Conservation (phyloP, 2,888 invertebrate genomes). For the Calameuta filiformis region DNA sequence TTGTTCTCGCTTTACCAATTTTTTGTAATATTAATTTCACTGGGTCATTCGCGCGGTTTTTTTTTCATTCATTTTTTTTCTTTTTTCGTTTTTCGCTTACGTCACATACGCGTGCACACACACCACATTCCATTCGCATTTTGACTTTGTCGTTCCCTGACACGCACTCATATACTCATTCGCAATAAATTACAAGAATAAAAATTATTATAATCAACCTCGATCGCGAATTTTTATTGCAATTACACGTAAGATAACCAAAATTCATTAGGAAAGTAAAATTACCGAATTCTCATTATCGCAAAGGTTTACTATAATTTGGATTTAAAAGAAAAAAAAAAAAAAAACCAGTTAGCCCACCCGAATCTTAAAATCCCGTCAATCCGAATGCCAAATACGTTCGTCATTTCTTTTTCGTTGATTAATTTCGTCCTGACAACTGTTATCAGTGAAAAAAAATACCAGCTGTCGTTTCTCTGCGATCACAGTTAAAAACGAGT, state of each 20-base stretch:
- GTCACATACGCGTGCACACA: constrained; percentile 22
- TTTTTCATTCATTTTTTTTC: constrained; percentile 2
- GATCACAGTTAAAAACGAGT: no score
- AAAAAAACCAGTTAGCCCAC: neutral
- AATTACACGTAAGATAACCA: neutral
- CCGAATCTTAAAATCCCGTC: neutral
- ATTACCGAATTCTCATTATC: neutral
- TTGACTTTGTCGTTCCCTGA: constrained; percentile 19
- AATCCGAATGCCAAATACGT: neutral
- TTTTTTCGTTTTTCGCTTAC: constrained; percentile 8
- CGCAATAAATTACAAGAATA: constrained; percentile 33
- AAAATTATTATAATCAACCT: constrained; percentile 23
- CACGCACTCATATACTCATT: no score
- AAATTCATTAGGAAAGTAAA: neutral
- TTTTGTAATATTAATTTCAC: no score
- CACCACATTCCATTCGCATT: constrained; percentile 10
- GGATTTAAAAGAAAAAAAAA: no score
- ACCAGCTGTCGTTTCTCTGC: no score
- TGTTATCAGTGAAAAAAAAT: no score
- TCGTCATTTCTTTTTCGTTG: neutral
- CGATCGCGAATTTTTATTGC: neutral
- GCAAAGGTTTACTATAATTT: no score
- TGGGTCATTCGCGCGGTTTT: no score
- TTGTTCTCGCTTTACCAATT: no score
- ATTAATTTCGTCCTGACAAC: neutral